phyloP scores from a whole-genome alignment of 2,113 vertebrate species.

The Dascyllus trimaculatus region DNA sequence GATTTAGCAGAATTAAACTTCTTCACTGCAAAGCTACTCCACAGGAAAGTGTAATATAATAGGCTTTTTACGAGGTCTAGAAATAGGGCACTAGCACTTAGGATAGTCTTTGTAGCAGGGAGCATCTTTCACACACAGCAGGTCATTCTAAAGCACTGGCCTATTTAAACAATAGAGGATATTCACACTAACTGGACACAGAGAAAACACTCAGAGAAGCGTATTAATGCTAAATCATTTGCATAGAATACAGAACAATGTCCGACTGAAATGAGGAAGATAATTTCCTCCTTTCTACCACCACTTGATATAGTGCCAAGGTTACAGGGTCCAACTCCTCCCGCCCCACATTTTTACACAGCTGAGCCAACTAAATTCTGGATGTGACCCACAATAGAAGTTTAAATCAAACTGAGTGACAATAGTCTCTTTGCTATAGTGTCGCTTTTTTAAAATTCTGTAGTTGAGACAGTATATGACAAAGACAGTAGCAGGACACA shows the following conservation, averaged over 20 bases:
- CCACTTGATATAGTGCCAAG: slow-evolving; percentile 29
- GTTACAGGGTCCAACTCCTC: slow-evolving; percentile 22
- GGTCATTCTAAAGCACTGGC: slow-evolving; percentile 41
- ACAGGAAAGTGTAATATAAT: slow-evolving; percentile 21
- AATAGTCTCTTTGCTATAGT: slow-evolving; percentile 13
- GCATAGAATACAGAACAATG: slow-evolving; percentile 46
- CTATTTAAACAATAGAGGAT: slow-evolving; percentile 67
- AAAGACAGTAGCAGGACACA: slow-evolving; percentile 25
- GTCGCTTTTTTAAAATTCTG: neutral
- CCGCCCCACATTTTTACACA: slow-evolving; percentile 1
- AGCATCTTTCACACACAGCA: slow-evolving; percentile 52
- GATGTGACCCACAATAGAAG: slow-evolving; percentile 24
- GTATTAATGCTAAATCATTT: slow-evolving; percentile 45
- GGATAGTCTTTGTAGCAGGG: slow-evolving; percentile 35
- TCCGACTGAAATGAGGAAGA: slow-evolving; percentile 28
- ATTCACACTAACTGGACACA: slow-evolving; percentile 61
- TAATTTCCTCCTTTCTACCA: slow-evolving; percentile 21
- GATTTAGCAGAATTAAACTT: neutral
- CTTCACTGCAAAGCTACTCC: slow-evolving; percentile 5
- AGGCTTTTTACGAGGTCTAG: slow-evolving; percentile 20
- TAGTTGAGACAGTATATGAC: neutral
- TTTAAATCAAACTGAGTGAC: slow-evolving; percentile 27
- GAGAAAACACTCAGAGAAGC: slow-evolving; percentile 62
- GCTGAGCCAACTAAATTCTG: slow-evolving; percentile 29
- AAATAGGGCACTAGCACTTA: slow-evolving; percentile 41